Evolutionary conservation across 2,797 vertebrate genomes (phyloP).

Genomic region (Ctenosaura bakeri): DNA sequence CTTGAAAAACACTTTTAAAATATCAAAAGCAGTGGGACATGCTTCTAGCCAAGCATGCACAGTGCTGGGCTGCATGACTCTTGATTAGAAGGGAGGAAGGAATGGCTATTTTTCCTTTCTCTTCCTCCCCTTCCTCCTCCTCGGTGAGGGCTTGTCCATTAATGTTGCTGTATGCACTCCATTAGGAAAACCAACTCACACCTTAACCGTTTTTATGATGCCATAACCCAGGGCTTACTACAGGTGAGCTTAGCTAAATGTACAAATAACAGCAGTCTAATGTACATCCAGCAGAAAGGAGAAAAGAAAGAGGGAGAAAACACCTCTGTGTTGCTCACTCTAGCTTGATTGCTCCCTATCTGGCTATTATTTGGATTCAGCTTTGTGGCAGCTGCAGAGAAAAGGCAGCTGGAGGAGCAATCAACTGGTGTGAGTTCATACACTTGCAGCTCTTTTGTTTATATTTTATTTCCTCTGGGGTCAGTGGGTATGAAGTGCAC

Average conservation of each 20-base stretch:
- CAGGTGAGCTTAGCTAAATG: neutral
- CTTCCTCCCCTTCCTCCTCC: no score
- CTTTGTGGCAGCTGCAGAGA: neutral
- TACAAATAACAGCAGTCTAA: neutral
- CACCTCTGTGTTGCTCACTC: neutral
- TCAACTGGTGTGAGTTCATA: conserved; percentile 6
- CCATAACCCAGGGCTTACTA: neutral
- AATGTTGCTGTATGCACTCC: neutral
- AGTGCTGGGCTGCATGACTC: neutral
- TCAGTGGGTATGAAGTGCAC: neutral
- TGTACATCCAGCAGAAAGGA: neutral
- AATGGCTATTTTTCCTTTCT: neutral
- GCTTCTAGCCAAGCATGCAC: neutral
- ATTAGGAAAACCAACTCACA: neutral
- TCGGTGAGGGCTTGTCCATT: no score
- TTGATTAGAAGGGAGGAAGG: neutral
- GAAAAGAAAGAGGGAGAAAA: neutral
- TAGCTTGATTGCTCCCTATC: neutral
- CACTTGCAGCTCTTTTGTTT: conserved; percentile 1
- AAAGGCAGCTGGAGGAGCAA: conserved; percentile 2
- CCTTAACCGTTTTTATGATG: neutral
- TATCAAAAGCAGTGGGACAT: neutral
- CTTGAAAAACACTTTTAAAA: neutral
- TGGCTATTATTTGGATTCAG: conserved; percentile 8
- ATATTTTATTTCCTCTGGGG: conserved; percentile 2